Evolutionary conservation across 2,797 vertebrate genomes (phyloP).

Genomic region (Takifugu rubripes): DNA sequence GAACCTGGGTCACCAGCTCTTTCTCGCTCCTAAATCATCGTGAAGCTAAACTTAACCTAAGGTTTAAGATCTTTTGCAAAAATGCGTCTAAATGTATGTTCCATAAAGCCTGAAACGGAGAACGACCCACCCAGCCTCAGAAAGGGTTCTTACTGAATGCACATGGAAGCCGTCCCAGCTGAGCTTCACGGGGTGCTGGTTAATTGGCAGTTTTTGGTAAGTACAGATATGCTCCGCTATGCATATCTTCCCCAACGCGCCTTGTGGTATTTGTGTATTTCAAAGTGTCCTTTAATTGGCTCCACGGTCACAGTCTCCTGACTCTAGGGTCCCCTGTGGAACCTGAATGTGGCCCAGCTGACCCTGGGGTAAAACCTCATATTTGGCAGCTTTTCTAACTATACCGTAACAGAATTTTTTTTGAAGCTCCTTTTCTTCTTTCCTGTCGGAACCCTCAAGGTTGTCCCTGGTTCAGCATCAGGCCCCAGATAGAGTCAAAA

Average conservation of each 20-base stretch:
- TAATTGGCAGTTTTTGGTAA: slow-evolving; percentile 70
- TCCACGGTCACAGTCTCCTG: slow-evolving; percentile 72
- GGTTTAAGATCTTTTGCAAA: too few species aligned
- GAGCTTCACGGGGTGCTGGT: slow-evolving; percentile 67
- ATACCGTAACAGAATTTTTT: not conserved
- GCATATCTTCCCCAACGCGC: slow-evolving; percentile 69
- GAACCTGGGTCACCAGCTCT: too few species aligned
- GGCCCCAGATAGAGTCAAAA: slow-evolving; percentile 45
- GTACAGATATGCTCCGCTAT: slow-evolving; percentile 72
- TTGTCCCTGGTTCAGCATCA: slow-evolving; percentile 29
- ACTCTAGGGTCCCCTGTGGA: slow-evolving; percentile 60
- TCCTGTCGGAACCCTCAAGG: slow-evolving; percentile 31
- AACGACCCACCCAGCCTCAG: slow-evolving; percentile 4
- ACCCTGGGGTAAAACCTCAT: slow-evolving; percentile 42
- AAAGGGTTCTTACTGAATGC: slow-evolving; percentile 45
- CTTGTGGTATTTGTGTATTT: slow-evolving; percentile 54
- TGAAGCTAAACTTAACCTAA: too few species aligned
- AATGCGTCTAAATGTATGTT: too few species aligned
- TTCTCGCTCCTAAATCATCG: too few species aligned
- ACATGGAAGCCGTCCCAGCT: slow-evolving; percentile 57
- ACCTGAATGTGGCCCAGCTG: slow-evolving; percentile 66
- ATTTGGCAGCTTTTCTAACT: slow-evolving; percentile 21
- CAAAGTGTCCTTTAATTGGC: slow-evolving; percentile 70
- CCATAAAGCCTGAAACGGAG: too few species aligned
- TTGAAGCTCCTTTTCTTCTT: not conserved